phyloP scores from a whole-genome alignment of 1,140 invertebrate species.

The Brachionus rotundiformis region DNA sequence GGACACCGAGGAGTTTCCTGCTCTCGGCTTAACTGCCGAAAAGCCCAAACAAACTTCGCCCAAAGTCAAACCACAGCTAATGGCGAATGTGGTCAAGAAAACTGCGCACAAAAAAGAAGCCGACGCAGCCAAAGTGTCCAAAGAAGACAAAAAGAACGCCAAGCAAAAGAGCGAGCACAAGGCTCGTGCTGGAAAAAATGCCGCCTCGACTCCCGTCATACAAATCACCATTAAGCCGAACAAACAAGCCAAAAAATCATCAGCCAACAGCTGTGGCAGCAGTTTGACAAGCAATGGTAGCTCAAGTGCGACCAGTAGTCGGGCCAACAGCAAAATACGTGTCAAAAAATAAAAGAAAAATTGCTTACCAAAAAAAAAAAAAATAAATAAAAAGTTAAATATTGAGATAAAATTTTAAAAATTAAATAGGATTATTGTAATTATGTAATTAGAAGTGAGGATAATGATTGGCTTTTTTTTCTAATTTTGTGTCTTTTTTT shows the following conservation, averaged over 20 bases:
- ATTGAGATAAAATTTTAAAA: conserved; percentile 50
- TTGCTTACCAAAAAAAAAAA: neutral
- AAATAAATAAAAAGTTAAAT: conserved; percentile 36
- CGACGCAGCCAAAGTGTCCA: neutral
- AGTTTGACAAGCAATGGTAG: conserved; percentile 16
- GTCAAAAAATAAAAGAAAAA: conserved; percentile 22
- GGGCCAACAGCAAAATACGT: conserved; percentile 35
- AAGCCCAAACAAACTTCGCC: conserved; percentile 8
- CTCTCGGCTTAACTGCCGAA: neutral
- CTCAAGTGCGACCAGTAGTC: conserved; percentile 27
- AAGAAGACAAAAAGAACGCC: neutral
- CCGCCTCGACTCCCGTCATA: neutral
- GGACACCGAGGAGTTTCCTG: conserved; percentile 46
- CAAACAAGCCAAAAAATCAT: neutral
- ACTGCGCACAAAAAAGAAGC: neutral
- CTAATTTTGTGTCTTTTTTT: conserved; percentile 1
- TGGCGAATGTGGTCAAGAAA: conserved; percentile 15
- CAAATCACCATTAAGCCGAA: neutral
- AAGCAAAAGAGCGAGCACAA: neutral
- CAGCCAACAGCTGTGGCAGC: conserved; percentile 14
- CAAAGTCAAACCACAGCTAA: neutral
- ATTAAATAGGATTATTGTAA: neutral
- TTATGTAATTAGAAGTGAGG: neutral
- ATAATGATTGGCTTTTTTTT: conserved; percentile 28
- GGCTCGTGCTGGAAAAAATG: neutral